Base-by-base conservation (phyloP, 2,888 invertebrate species). In the Clunio marinus region DNA sequence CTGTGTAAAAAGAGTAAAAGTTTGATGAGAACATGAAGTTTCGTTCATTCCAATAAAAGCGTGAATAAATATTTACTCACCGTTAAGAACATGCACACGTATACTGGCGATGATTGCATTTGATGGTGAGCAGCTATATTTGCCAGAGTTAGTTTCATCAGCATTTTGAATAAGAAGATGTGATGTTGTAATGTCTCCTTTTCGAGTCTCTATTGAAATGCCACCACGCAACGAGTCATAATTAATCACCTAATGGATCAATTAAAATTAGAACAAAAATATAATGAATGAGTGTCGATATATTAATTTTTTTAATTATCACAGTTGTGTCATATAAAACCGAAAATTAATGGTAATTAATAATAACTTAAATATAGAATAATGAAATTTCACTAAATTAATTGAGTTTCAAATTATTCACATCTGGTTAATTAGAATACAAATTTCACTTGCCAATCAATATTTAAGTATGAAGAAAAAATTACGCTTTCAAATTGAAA, bases 161-260 rank as follows among this genome's bases (percentile, higher is more conserved):
- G 91, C 91, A 77, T 88, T 86, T 80, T 89, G 90, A 77, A 91
- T 89, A 77, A 91, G 85, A 76, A 92, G 84, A 81, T 88, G 88
- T 74, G 88, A 88, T 71, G 88, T 90, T 73, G 91, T 91, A 75
- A 89, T 86, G 72, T 90, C 87, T 72, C 90, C 89, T 80, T 90
- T 91, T 80, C 90, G 90, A 71, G 91, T 90, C 78, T 91, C 88
- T 75, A 91, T 88, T 70, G 88, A 89, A 74, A 91, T 88, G 73
- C 90, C 91, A 74, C 91, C 91, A 75, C 91, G 85, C 75, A 84
- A 85, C 74, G 89, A 89, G 82, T 91, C 90, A 82, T 90, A 91
- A 82, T 89, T 91, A 78, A 89, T 87, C 76, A 88, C 88, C 83
- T 84, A 17, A 27, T n/a, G n/a, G n/a, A n/a, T n/a, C n/a, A n/a